phyloP scores from a whole-genome alignment of 92 coral and sea anemone genomes.

The Chrysogorgia sp. region DNA sequence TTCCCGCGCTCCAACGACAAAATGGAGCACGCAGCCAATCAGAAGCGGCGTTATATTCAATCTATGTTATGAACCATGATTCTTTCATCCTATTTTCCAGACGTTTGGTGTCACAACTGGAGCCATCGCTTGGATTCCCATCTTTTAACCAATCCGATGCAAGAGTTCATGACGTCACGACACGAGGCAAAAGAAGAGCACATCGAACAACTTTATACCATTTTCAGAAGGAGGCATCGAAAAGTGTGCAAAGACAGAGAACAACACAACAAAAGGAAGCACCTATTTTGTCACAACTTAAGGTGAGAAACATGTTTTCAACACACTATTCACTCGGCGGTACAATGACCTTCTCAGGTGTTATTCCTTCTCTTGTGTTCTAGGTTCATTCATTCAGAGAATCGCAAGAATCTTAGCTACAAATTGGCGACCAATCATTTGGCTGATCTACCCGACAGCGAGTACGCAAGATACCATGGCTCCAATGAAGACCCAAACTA shows the following conservation, averaged over 20 bases:
- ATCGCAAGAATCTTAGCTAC: slow-evolving; percentile 81
- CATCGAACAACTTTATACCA: slow-evolving; percentile 74
- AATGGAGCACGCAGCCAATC: too few species aligned
- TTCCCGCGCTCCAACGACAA: too few species aligned
- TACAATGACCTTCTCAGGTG: too few species aligned
- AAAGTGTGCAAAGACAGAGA: slow-evolving; percentile 70
- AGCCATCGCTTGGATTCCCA: slow-evolving; percentile 86
- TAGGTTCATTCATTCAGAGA: slow-evolving; percentile 89
- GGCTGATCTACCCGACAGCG: slow-evolving; percentile 83
- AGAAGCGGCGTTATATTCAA: too few species aligned
- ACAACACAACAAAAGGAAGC: slow-evolving; percentile 82
- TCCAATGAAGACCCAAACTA: slow-evolving; percentile 23
- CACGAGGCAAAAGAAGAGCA: slow-evolving; percentile 49
- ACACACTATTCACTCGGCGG: too few species aligned
- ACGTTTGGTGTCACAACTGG: slow-evolving; percentile 87
- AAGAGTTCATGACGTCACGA: slow-evolving; percentile 92
- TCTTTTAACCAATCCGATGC: slow-evolving; percentile 90
- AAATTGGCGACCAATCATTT: slow-evolving; percentile 90
- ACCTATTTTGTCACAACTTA: slow-evolving; percentile 92
- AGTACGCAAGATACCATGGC: slow-evolving; percentile 82
- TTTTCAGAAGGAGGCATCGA: slow-evolving; percentile 72
- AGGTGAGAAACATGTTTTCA: slow-evolving; percentile 74
- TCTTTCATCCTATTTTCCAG: slow-evolving; percentile 33
- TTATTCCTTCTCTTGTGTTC: background rate
- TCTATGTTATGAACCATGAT: background rate